These are phyloP conservation scores for Chelonoidis abingdonii DNA, from an alignment of 2,113 vertebrate species.

Conservation along the genomic window DNA sequence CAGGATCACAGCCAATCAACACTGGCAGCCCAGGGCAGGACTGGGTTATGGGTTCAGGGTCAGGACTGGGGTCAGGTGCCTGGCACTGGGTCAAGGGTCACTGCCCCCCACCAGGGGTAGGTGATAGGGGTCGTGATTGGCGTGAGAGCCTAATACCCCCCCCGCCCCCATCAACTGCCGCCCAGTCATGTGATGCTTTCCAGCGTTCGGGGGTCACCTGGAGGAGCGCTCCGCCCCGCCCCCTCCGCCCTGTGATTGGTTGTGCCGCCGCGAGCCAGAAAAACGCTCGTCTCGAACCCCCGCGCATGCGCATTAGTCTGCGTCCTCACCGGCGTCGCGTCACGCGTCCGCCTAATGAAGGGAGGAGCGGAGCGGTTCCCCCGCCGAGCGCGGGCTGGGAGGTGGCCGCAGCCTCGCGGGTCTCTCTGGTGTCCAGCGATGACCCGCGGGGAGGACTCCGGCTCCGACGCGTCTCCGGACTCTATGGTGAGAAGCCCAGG, in stretches of 20 bases:
- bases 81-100: too few species aligned
- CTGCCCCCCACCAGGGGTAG: too few species aligned
- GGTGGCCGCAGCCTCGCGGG: too few species aligned
- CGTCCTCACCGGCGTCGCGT: background rate
- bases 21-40: too few species aligned
- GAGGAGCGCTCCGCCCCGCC: background rate
- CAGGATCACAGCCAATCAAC: too few species aligned
- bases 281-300: background rate
- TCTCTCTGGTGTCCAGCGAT: background rate
- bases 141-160: too few species aligned
- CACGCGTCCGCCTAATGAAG: too few species aligned
- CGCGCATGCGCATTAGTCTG: background rate
- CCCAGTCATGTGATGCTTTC: too few species aligned
- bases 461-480: background rate
- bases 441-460: background rate
- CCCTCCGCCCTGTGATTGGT: background rate
- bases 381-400: too few species aligned
- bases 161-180: background rate
- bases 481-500: background rate
- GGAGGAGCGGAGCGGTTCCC: too few species aligned
- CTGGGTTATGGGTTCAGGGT: background rate
- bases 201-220: background rate
- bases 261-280: background rate
- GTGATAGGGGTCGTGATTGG: background rate
- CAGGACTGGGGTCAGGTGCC: too few species aligned